Percentiles rank a stretch among this genome's conserved stretches.
Conservation (phyloP, 2,113 vertebrate species). For the Nothobranchius furzeri region DNA sequence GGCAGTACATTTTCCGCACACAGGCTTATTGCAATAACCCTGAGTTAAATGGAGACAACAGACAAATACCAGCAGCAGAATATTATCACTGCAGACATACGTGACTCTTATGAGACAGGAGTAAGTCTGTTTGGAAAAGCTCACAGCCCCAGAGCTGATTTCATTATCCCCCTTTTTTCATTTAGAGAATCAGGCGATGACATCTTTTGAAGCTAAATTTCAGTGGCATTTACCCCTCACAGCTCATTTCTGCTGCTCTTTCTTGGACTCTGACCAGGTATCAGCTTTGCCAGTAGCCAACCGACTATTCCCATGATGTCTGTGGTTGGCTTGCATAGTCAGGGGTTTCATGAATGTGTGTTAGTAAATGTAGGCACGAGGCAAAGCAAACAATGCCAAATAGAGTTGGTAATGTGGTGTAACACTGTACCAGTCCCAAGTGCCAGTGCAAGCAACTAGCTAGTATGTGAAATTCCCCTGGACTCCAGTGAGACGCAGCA, state of each 20-base stretch:
- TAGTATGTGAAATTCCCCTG: constrained; percentile 61
- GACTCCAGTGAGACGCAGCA: constrained; percentile 59
- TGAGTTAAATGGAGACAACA: constrained; percentile 1
- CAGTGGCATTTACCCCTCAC: constrained; percentile 29
- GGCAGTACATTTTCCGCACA: background rate
- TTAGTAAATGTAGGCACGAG: constrained; percentile 66
- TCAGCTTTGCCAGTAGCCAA: constrained; percentile 68
- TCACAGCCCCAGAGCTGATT: constrained; percentile 11
- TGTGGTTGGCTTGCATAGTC: constrained; percentile 73
- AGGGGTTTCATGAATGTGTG: constrained; percentile 65
- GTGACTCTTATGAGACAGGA: background rate
- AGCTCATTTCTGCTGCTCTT: constrained; percentile 43
- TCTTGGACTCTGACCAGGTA: constrained; percentile 65
- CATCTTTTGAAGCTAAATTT: constrained; percentile 37
- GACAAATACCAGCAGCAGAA: constrained; percentile 7
- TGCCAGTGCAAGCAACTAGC: constrained; percentile 67
- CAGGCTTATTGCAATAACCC: background rate
- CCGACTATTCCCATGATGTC: constrained; percentile 68
- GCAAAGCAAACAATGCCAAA: constrained; percentile 72
- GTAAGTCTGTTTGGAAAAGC: background rate
- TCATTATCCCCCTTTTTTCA: constrained; percentile 3
- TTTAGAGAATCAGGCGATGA: constrained; percentile 3
- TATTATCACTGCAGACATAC: constrained; percentile 2
- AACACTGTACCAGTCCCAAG: constrained; percentile 69
- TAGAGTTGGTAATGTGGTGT: constrained; percentile 69